These are phyloP conservation scores for Falco columbarius DNA, from an alignment of 2,797 vertebrate species.

Conservation along the genomic window DNA sequence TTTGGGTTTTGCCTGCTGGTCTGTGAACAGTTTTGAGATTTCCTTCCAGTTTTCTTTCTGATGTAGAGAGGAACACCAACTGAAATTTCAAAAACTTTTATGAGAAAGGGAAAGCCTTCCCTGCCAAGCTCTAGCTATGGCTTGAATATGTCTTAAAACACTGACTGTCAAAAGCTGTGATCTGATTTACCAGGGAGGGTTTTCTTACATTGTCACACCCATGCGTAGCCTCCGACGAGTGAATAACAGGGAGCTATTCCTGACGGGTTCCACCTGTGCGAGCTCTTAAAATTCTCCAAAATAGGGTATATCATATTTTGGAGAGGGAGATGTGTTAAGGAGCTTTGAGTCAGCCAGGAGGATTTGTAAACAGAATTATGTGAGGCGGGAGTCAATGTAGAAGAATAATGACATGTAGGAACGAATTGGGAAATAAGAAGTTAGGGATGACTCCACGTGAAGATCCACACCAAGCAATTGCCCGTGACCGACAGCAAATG, in stretches of 20 bases:
- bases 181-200: not conserved
- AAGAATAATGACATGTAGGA: not conserved
- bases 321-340: not conserved
- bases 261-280: not conserved
- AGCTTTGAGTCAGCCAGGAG: not conserved
- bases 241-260: slow-evolving; percentile 15
- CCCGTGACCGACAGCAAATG: not conserved
- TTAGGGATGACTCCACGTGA: not conserved
- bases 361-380: slow-evolving; percentile 28
- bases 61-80: not conserved
- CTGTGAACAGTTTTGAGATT: not conserved
- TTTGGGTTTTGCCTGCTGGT: not conserved
- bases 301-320: not conserved
- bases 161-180: slow-evolving; percentile 16
- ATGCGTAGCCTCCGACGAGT: not conserved
- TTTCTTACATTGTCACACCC: slow-evolving; percentile 20
- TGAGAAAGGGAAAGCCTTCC: not conserved
- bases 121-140: slow-evolving; percentile 1
- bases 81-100: not conserved
- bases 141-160: slow-evolving; percentile 22
- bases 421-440: not conserved
- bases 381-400: not conserved
- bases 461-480: not conserved
- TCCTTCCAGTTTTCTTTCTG: not conserved
- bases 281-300: slow-evolving; percentile 12